These are phyloP conservation scores for Ischnura elegans DNA, from an alignment of 2,888 invertebrate species.

Conservation along the genomic window DNA sequence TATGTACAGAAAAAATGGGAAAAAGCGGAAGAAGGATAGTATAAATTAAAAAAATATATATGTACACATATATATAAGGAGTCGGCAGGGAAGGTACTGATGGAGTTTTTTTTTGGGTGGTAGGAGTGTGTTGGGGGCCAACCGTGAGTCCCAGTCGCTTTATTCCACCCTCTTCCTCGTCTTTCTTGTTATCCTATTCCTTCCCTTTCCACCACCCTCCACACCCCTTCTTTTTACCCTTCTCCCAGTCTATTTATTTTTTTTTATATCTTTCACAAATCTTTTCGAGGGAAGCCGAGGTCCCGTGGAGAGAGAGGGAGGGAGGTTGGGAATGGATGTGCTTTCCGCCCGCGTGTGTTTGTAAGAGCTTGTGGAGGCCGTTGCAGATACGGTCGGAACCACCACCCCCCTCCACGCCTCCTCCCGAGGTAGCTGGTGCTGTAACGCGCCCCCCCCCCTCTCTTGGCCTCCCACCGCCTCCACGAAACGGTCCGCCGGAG, in stretches of 20 bases:
- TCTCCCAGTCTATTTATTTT: neutral
- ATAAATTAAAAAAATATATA: no score
- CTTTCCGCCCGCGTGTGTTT: slow-evolving; percentile 5
- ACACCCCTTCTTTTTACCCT: neutral
- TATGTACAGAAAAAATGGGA: neutral
- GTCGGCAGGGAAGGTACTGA: neutral
- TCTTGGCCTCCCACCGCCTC: neutral
- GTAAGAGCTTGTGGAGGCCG: neutral
- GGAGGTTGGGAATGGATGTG: neutral
- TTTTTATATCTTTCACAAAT: slow-evolving; percentile 35
- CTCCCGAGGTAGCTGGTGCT: neutral
- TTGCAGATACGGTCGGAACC: neutral
- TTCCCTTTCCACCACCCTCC: neutral
- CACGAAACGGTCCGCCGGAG: neutral
- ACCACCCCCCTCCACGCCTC: neutral
- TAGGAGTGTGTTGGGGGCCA: neutral
- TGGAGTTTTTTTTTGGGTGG: no score
- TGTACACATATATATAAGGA: no score
- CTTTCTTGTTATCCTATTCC: neutral
- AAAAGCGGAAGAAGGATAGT: no score
- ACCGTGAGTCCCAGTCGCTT: slow-evolving; percentile 18
- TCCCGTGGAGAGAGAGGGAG: neutral
- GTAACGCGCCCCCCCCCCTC: neutral
- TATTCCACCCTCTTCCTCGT: neutral
- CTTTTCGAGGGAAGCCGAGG: slow-evolving; percentile 3